Conservation (phyloP, 1,140 invertebrate species). For the Macrocentrus cingulum region DNA sequence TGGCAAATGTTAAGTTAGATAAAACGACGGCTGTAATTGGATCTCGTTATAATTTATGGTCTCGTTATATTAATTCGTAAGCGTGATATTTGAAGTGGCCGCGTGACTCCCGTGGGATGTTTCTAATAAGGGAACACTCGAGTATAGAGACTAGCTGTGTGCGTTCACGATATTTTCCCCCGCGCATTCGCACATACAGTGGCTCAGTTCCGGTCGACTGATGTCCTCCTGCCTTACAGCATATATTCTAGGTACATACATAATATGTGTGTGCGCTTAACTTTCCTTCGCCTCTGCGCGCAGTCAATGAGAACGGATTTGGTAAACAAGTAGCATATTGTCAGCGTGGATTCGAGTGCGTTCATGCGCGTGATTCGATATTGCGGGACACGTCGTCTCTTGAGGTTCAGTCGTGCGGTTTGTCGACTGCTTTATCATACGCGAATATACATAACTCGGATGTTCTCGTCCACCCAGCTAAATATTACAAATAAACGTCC, state of each 20-base stretch:
- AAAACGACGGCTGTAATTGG: neutral
- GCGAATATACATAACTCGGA: too few relatives aligned
- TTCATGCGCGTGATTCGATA: constrained; percentile 42
- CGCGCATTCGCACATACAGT: constrained; percentile 43
- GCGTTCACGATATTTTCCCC: constrained; percentile 25
- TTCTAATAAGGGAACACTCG: neutral
- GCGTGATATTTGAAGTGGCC: constrained; percentile 3
- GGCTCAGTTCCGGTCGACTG: constrained; percentile 41
- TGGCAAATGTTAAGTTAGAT: neutral
- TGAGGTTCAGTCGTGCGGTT: constrained; percentile 20
- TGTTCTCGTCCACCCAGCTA: too few relatives aligned
- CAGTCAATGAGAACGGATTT: constrained; percentile 46
- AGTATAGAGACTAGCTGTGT: neutral
- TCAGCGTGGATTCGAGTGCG: constrained; percentile 40
- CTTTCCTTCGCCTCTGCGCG: constrained; percentile 2
- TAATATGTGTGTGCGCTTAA: neutral
- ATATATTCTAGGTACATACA: neutral
- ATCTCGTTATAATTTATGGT: constrained; percentile 1
- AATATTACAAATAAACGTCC: too few relatives aligned
- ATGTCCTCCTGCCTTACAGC: constrained; percentile 1
- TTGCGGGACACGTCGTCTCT: constrained; percentile 20
- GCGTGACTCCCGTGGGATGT: constrained; percentile 1
- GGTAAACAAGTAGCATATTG: constrained; percentile 53
- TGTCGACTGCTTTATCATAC: constrained; percentile 10
- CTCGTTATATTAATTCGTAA: neutral